Evolutionary conservation across 92 coral and sea anemone genomes (phyloP).

Genomic region (Parazoanthus atlanticus): DNA sequence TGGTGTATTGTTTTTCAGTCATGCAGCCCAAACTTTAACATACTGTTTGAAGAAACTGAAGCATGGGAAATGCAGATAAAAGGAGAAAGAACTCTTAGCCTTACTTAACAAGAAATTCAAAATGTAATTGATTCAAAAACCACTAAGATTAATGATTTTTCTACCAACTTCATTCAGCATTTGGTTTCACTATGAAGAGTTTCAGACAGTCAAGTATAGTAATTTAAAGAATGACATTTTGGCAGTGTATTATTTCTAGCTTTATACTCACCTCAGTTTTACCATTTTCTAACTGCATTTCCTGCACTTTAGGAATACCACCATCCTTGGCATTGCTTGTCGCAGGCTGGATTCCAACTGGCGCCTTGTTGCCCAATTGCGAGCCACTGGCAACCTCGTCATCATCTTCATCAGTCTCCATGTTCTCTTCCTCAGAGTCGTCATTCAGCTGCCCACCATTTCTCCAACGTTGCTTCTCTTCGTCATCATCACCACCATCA

Average conservation of each 20-base stretch:
- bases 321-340: background rate
- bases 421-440: slow-evolving; percentile 44
- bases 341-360: background rate
- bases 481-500: slow-evolving; percentile 40
- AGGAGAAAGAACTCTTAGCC: too few species aligned
- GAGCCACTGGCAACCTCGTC: background rate
- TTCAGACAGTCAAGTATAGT: too few species aligned
- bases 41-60: too few species aligned
- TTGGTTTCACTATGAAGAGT: too few species aligned
- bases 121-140: too few species aligned
- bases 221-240: background rate
- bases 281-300: background rate
- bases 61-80: too few species aligned
- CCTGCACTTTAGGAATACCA: background rate
- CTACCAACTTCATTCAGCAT: too few species aligned
- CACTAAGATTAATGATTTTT: too few species aligned
- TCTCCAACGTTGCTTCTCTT: background rate
- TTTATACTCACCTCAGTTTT: background rate
- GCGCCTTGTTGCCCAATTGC: background rate
- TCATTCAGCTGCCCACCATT: slow-evolving; percentile 32
- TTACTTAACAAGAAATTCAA: too few species aligned
- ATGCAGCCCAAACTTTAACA: too few species aligned
- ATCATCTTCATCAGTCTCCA: slow-evolving; percentile 58
- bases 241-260: background rate
- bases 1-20: too few species aligned